phyloP scores from a whole-genome alignment of 1,140 invertebrate species.

The Camponotus pennsylvanicus region DNA sequence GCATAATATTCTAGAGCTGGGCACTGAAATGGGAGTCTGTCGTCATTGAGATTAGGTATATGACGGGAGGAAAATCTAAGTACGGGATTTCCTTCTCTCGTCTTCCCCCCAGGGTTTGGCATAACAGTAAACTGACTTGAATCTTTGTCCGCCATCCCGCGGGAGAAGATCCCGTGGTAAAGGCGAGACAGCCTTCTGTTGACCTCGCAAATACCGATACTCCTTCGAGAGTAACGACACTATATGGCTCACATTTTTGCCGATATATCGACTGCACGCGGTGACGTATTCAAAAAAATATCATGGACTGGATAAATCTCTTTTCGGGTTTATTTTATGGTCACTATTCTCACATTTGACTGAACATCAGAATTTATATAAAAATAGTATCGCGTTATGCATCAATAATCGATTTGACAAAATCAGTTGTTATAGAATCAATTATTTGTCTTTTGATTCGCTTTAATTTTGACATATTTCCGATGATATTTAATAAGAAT shows the following conservation, averaged over 20 bases:
- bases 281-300: constrained; percentile 46
- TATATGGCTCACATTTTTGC: constrained; percentile 63
- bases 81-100: constrained; percentile 69
- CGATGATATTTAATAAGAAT: neutral
- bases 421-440: neutral
- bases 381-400: neutral
- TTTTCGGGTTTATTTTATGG: neutral
- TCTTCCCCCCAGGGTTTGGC: constrained; percentile 55
- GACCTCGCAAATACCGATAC: constrained; percentile 73
- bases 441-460: neutral
- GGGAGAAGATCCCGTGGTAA: constrained; percentile 69
- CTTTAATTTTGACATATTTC: neutral
- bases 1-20: constrained; percentile 63
- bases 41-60: constrained; percentile 75
- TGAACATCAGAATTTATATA: neutral
- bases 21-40: constrained; percentile 67
- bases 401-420: neutral
- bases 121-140: constrained; percentile 74
- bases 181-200: constrained; percentile 66
- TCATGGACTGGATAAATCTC: constrained; percentile 4
- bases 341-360: constrained; percentile 32
- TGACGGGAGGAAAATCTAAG: constrained; percentile 71
- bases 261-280: constrained; percentile 48
- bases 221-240: constrained; percentile 59
- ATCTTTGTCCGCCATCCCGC: constrained; percentile 70